Evolutionary conservation across 1,140 invertebrate species (phyloP).

Genomic region (Holotrichia oblita): DNA sequence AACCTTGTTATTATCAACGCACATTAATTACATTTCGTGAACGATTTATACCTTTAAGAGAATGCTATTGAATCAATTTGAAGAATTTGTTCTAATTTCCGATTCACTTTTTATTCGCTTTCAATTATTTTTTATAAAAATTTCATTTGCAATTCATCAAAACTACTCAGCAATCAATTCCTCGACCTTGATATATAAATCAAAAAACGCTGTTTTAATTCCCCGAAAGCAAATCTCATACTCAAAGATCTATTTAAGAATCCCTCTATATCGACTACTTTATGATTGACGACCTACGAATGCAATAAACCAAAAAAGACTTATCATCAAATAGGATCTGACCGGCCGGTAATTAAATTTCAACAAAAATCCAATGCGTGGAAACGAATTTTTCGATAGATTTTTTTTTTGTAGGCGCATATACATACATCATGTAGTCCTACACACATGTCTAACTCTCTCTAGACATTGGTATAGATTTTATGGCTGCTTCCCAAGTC

Average conservation of each 20-base stretch:
- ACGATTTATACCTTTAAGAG: too few relatives aligned
- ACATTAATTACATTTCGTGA: too few relatives aligned
- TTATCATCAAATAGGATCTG: conserved; percentile 17
- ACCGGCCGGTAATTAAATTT: neutral
- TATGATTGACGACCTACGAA: neutral
- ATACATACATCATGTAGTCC: neutral
- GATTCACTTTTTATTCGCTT: too few relatives aligned
- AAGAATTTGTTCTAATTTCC: too few relatives aligned
- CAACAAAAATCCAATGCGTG: neutral
- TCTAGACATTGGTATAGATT: neutral
- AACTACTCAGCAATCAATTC: too few relatives aligned
- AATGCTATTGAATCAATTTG: too few relatives aligned
- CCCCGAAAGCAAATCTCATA: neutral
- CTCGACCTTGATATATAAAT: neutral
- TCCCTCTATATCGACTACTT: neutral
- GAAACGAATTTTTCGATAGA: neutral
- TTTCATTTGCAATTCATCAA: too few relatives aligned
- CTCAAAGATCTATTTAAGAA: neutral
- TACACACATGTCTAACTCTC: neutral
- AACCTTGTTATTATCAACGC: too few relatives aligned
- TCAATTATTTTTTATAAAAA: too few relatives aligned
- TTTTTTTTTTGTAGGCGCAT: neutral
- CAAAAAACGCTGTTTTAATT: neutral
- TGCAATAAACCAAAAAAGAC: neutral
- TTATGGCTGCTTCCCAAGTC: conserved; percentile 6